Base-by-base conservation (phyloP, 2,113 vertebrate genomes). In the Crocuta crocuta region DNA sequence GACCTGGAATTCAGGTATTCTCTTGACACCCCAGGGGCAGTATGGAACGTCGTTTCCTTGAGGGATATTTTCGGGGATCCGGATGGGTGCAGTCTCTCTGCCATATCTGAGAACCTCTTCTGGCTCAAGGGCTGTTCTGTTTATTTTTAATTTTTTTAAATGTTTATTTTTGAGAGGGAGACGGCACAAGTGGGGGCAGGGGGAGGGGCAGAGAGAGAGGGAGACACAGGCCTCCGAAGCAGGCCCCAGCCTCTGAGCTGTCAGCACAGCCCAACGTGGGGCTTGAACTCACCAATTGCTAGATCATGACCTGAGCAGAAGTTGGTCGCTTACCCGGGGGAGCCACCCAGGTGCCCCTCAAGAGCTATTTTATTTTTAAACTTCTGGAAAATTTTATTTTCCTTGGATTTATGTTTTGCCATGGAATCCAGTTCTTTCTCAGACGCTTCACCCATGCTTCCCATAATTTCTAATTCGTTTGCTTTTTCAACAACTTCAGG, bases 1-100 rank as follows among this genome's bases (percentile, higher is more conserved):
- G 83, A 99, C 99, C 99, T 99, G 99, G 94, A 99, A 99, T 98
- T 99, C 99, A 99, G 99, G 99, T 63, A 97, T 94, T 96, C 99
- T 99, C 98, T 98, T 99, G 83, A 99, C 98, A 70, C 99, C 99
- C 98, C 99, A 99, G 58, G 58, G 91, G 95, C 99, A 99, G 79
- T 99, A 82, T 97, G 99, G 99, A 97, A 99, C 99, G 81, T 99
- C 99, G 53, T 99, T 96, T 95, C 99, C 99, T 82, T 97, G 97
- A 71, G 99, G 99, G 85, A 99, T 98, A 23, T 99, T 99, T 98
- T 99, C 98, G 10, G 99, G 99, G 45, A 99, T 99, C 99, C 99
- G 99, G 68, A 99, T 48, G 2, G 99, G 99, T 89, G 98, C 96
- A 55, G 99, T 99, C 70, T 98, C 99, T 98, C 99, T 99, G 94